Base-by-base conservation (phyloP, 2,113 vertebrate genomes). In the Otis tarda region DNA sequence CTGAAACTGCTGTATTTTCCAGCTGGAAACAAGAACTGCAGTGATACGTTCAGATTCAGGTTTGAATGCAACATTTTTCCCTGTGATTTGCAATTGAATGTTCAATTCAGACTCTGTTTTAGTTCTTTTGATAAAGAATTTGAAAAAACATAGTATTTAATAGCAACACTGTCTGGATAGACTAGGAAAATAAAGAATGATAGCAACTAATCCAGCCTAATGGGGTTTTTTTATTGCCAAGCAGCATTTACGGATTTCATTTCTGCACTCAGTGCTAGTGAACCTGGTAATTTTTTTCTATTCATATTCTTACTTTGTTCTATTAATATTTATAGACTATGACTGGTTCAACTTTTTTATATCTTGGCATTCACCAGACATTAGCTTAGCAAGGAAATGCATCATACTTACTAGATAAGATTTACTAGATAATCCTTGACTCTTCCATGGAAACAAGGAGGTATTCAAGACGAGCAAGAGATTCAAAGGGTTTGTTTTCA, bases 281-380 rank as follows among this genome's bases (percentile, higher is more conserved):
- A 94, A 74, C 9, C 31, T 45, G 35, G 23, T 53, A 49, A 27
- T 6, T 49, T 69, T 91, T 49, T 55, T 64, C 59, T 69, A 43
- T 82, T 91, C 37, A 81, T 93, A 89, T 49, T 85, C 49, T 85
- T 73, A 37, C 21, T 64, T 89, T 73, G 15, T 85, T 57, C 70
- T 78, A 39, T 93, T 78, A 68, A 73, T 89, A 91, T 82, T 53
- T 86, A 86, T 43, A 68, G 43, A 73, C 23, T 63, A 45, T 50
- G 23, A 23, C 30, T 35, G 23, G 14, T 56, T 80, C 35, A 71
- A 24, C 7, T 56, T 78, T 71, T 82, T 91, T 52, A 10, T 61
- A 56, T 53, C 37, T 59, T 73, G 65, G 41, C 35, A 78, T 82
- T 57, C 59, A 67, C 18, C 25, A 61, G 28, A 41, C 17, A 35